Percentiles rank a stretch among this genome's conserved stretches.
These are phyloP conservation scores for Carassius gibelio DNA, from an alignment of 2,113 vertebrate species.

Conservation along the genomic window DNA sequence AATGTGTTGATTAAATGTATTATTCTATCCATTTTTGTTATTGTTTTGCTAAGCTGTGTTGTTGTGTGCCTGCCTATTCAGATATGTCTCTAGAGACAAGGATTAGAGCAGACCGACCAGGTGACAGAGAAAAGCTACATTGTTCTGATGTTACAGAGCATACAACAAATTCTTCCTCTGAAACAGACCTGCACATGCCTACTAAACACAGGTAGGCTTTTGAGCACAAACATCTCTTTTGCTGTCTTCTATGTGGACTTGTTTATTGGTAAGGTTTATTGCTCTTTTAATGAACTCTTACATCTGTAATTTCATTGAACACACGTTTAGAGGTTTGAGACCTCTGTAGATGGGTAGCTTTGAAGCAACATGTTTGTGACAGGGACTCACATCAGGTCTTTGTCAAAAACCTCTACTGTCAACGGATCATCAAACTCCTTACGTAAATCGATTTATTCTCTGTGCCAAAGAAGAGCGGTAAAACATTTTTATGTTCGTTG, in stretches of 20 bases:
- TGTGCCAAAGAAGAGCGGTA: conserved; percentile 23
- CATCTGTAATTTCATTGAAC: not conserved
- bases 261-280: not conserved
- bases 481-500: conserved; percentile 32
- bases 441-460: not conserved
- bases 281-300: not conserved
- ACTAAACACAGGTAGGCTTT: conserved; percentile 36
- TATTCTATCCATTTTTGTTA: not conserved
- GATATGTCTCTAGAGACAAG: not conserved
- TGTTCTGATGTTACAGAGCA: not conserved
- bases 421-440: not conserved
- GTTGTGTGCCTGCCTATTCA: not conserved
- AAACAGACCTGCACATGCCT: conserved; percentile 5
- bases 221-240: not conserved
- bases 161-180: not conserved
- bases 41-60: not conserved
- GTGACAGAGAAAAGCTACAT: not conserved
- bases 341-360: not conserved
- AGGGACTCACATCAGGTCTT: not conserved
- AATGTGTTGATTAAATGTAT: too few species aligned
- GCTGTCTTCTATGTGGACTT: not conserved
- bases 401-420: conserved; percentile 21
- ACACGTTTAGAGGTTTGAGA: not conserved
- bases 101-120: not conserved
- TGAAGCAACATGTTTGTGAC: not conserved